Evolutionary conservation across 2,888 invertebrate genomes (phyloP).

Genomic region (Atherix ibis): DNA sequence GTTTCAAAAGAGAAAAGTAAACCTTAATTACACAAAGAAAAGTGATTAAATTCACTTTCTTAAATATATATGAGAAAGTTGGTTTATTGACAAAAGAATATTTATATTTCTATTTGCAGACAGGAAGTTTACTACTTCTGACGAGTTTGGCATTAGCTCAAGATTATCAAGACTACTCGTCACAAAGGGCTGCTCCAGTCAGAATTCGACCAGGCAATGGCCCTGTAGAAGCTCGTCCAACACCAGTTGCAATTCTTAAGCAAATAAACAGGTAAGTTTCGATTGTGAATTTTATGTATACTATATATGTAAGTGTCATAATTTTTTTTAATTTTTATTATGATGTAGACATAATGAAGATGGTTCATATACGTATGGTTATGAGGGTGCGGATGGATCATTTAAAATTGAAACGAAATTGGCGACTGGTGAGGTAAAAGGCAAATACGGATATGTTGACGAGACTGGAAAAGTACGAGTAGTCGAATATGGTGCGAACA

Average conservation of each 20-base stretch:
- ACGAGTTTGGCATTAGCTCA: constrained; percentile 19
- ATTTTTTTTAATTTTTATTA: constrained; percentile 16
- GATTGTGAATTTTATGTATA: not conserved
- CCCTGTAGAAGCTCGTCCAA: constrained; percentile 25
- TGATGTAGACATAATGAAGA: constrained; percentile 79
- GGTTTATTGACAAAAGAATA: too few species aligned
- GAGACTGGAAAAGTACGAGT: constrained; percentile 65
- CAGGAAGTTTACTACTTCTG: too few species aligned
- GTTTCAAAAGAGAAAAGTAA: too few species aligned
- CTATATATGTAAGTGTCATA: not conserved
- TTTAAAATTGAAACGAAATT: constrained; percentile 82
- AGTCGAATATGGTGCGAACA: constrained; percentile 78
- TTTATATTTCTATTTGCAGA: too few species aligned
- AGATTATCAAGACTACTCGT: constrained; percentile 32
- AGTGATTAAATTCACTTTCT: too few species aligned
- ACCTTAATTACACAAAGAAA: too few species aligned
- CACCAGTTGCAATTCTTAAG: constrained; percentile 65
- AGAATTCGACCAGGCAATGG: constrained; percentile 21
- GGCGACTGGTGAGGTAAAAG: constrained; percentile 67
- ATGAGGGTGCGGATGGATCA: constrained; percentile 74
- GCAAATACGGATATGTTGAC: constrained; percentile 81
- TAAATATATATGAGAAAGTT: too few species aligned
- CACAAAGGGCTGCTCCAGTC: constrained; percentile 23
- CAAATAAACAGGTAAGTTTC: constrained; percentile 62
- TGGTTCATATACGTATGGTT: constrained; percentile 81